Conservation (phyloP, 2,797 vertebrate genomes). For the Xiphorhynchus erythropygius region DNA sequence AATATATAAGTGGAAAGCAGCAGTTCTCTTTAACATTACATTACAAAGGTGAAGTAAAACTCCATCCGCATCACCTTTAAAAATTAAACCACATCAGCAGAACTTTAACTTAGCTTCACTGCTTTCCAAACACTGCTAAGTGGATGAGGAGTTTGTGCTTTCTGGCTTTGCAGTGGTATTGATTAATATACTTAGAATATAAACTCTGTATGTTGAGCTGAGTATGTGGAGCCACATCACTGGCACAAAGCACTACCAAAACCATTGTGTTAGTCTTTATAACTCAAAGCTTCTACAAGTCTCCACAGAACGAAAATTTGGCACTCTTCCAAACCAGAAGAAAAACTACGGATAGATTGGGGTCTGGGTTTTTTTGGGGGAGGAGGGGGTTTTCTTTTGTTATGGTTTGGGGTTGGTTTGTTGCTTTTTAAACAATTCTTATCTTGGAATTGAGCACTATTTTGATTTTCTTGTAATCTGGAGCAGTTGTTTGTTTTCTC, state of each 20-base stretch:
- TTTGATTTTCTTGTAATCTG: not conserved
- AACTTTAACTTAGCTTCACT: not conserved
- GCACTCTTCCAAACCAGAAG: not conserved
- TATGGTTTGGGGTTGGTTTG: not conserved
- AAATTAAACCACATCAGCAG: not conserved
- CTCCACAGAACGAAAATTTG: not conserved
- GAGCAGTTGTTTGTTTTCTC: not conserved
- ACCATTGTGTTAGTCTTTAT: not conserved
- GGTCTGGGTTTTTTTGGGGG: too few species aligned
- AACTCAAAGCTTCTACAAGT: not conserved
- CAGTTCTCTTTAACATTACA: not conserved
- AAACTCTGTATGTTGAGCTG: not conserved
- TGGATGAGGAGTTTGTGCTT: not conserved
- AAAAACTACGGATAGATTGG: not conserved
- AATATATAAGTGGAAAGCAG: not conserved
- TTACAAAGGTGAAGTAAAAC: not conserved
- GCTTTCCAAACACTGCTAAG: not conserved
- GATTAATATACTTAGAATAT: not conserved
- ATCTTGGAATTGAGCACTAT: not conserved
- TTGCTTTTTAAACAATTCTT: not conserved
- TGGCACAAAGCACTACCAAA: not conserved
- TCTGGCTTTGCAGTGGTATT: not conserved
- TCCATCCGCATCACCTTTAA: not conserved
- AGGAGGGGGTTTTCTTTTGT: not conserved
- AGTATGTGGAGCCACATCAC: not conserved